Evolutionary conservation across 2,797 vertebrate genomes (phyloP), one percentile per base, ranked within the genome.

Genomic region (Austrolebias charrua): DNA sequence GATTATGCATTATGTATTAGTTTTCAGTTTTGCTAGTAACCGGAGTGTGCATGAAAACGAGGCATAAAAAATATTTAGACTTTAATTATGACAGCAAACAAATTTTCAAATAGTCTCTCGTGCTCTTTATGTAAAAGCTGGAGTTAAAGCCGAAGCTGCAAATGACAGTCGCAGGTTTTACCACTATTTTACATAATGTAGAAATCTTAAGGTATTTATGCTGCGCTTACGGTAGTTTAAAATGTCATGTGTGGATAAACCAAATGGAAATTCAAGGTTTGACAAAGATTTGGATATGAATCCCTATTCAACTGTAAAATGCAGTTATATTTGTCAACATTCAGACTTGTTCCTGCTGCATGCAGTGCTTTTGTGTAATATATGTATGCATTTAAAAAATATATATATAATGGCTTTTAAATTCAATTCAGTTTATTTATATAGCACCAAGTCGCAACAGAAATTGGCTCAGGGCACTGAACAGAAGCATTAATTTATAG

Each of bases 181-280:
- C 40, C 33, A 19, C 18, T 43, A 20, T 55, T 15, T 12, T 16
- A 43, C 11, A 40, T 7, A 16, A 43, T 42, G 11, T 3, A 10
- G 19, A 55, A 54, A 7, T 6, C 13, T 13, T 40, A 4, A 16
- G 14, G 42, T 43, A 16, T 55, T 19, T 33, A 5, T 14, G 55
- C 55, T 9, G 6, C 43, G 43, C 19, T 33, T 58, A n/a, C n/a
- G n/a, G n/a, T n/a, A 29, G 12, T 15, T 28, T 16, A 24, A 54
- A 47, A 38, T 24, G 19, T 8, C 9, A 73, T 29, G 69, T 62
- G 60, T 67, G 15, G 18, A 68, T 61, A 63, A 55, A 14, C 42
- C 12, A 49, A 59, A 69, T 49, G 43, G 73, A 53, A 29, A 18
- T 51, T 67, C n/a, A 56, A 54, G 52, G 58, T 61, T 44, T 38